phyloP scores from a whole-genome alignment of 2,113 vertebrate genomes.

The Microcebus jonahi region DNA sequence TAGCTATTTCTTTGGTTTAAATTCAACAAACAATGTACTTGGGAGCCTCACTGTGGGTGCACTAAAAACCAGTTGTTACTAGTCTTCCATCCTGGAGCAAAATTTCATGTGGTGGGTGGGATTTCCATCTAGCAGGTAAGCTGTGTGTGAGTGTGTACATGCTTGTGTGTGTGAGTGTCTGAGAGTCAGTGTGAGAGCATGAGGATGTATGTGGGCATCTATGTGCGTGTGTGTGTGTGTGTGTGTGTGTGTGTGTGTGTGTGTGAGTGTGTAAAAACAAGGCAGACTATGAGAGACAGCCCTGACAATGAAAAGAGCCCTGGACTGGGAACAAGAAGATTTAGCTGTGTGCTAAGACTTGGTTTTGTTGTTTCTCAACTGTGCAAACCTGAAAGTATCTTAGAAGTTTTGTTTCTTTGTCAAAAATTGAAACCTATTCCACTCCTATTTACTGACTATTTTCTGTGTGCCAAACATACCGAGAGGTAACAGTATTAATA shows the following conservation, averaged over 20 bases:
- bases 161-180: background rate
- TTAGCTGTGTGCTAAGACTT: background rate
- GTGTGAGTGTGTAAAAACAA: background rate
- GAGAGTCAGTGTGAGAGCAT: background rate
- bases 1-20: conserved; percentile 4
- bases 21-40: background rate
- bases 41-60: background rate
- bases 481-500: background rate
- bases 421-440: background rate
- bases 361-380: background rate
- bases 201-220: background rate
- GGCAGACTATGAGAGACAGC: background rate
- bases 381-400: background rate
- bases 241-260: background rate
- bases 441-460: background rate
- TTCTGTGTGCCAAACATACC: background rate
- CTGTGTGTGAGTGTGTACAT: background rate
- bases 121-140: background rate
- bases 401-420: background rate
- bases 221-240: background rate
- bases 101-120: background rate
- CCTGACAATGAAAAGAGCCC: background rate
- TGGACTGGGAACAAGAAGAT: background rate
- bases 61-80: background rate
- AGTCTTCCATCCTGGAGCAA: background rate